These are phyloP conservation scores for Drosophila pseudoobscura DNA, from an alignment of 1,140 invertebrate species.

Conservation along the genomic window DNA sequence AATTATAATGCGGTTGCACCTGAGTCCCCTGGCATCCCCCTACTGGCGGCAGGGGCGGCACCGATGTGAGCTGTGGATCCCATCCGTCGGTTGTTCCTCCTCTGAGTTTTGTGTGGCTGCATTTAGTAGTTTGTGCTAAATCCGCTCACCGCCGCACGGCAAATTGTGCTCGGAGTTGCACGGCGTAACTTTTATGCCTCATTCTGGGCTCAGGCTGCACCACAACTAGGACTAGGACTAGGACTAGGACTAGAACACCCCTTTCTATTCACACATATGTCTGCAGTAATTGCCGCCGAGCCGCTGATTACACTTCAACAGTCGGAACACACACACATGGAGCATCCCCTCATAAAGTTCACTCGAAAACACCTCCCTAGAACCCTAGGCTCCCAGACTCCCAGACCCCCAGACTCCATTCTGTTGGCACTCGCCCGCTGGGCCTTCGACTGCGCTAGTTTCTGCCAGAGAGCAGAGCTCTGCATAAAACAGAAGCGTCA, in stretches of 20 bases:
- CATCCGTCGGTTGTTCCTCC: background rate
- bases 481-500: slow-evolving; percentile 18
- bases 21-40: background rate
- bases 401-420: slow-evolving; percentile 22
- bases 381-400: background rate
- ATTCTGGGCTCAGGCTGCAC: slow-evolving; percentile 1
- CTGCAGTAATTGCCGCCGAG: slow-evolving; percentile 78
- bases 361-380: slow-evolving; percentile 11
- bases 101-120: slow-evolving; percentile 10
- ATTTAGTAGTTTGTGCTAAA: slow-evolving; percentile 67
- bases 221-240: background rate
- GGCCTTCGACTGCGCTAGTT: slow-evolving; percentile 79
- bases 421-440: slow-evolving; percentile 49
- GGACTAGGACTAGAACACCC: slow-evolving; percentile 2
- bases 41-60: slow-evolving; percentile 12
- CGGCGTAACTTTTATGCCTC: slow-evolving; percentile 59
- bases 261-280: slow-evolving; percentile 48
- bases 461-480: slow-evolving; percentile 39
- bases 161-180: slow-evolving; percentile 66
- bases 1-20: slow-evolving; percentile 47
- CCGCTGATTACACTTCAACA: slow-evolving; percentile 80
- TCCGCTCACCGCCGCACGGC: slow-evolving; percentile 70
- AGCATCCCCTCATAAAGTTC: slow-evolving; percentile 31
- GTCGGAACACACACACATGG: slow-evolving; percentile 37
- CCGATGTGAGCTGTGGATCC: slow-evolving; percentile 21